Percentiles rank a stretch among this genome's conserved stretches.
These are phyloP conservation scores for Megalurothrips usitatus DNA, from an alignment of 2,888 invertebrate species.

Conservation along the genomic window DNA sequence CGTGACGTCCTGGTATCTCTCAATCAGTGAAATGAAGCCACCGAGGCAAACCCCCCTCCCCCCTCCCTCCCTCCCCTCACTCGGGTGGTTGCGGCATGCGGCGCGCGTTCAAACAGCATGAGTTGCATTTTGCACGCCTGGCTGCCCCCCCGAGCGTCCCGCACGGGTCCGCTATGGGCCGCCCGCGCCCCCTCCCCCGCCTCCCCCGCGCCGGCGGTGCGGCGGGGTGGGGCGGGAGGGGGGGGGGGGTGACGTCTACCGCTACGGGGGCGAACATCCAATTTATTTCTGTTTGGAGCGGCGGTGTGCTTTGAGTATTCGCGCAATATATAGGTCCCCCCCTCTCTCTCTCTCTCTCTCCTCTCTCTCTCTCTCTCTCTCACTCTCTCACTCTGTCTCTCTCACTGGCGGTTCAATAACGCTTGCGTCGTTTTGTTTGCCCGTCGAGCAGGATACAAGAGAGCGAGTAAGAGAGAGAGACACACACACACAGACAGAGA, in stretches of 20 bases:
- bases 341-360: background rate
- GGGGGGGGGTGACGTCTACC: background rate
- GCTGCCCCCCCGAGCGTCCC: background rate
- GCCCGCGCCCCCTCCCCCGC: too few species aligned
- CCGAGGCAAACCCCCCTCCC: background rate
- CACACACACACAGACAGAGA: background rate
- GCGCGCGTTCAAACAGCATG: background rate
- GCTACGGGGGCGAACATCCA: slow-evolving; percentile 14
- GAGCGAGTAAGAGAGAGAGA: background rate
- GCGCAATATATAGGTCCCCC: background rate
- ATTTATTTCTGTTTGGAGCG: slow-evolving; percentile 20
- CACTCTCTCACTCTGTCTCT: background rate
- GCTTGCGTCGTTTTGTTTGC: slow-evolving; percentile 11
- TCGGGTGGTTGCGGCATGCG: background rate
- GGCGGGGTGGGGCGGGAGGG: background rate
- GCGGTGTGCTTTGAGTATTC: slow-evolving; percentile 13
- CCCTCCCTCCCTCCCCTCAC: background rate
- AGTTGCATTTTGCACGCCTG: slow-evolving; percentile 5
- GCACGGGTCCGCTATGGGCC: background rate
- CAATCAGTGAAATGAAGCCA: slow-evolving; percentile 16
- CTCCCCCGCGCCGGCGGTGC: too few species aligned
- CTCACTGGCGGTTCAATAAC: background rate
- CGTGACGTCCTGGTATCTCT: background rate
- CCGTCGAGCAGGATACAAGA: background rate
- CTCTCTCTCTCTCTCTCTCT: background rate